phyloP scores from a whole-genome alignment of 2,797 vertebrate species.

The Mormyrus proboscirostris region DNA sequence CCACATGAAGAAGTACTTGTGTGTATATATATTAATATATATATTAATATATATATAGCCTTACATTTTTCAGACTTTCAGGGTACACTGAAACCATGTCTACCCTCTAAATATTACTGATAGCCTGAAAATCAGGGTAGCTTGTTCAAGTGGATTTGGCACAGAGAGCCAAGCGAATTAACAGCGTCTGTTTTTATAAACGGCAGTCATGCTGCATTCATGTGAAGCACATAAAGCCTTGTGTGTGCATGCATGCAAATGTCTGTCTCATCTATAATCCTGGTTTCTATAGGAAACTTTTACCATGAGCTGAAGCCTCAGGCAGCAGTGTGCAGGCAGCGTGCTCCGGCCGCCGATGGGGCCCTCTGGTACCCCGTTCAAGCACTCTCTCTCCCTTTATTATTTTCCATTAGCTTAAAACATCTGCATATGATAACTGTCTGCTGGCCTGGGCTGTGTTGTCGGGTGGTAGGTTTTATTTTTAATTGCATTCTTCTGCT shows the following conservation, averaged over 20 bases:
- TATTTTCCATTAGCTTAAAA: conserved; percentile 24
- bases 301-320: not conserved
- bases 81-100: not conserved
- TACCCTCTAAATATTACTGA: not conserved
- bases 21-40: not conserved
- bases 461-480: conserved; percentile 43
- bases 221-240: not conserved
- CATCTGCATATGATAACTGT: conserved; percentile 39
- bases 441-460: conserved; percentile 41
- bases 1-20: not conserved
- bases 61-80: not conserved
- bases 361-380: conserved; percentile 12
- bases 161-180: not conserved
- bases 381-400: not conserved
- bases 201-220: not conserved
- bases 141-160: not conserved
- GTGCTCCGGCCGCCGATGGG: conserved; percentile 36
- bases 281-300: not conserved
- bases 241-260: not conserved
- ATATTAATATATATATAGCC: not conserved
- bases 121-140: not conserved
- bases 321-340: conserved; percentile 40
- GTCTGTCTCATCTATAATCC: not conserved
- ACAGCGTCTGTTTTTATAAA: not conserved
- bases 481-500: conserved; percentile 52